Evolutionary conservation across 2,888 invertebrate genomes (phyloP).

Genomic region (Himalopsyche anomala): DNA sequence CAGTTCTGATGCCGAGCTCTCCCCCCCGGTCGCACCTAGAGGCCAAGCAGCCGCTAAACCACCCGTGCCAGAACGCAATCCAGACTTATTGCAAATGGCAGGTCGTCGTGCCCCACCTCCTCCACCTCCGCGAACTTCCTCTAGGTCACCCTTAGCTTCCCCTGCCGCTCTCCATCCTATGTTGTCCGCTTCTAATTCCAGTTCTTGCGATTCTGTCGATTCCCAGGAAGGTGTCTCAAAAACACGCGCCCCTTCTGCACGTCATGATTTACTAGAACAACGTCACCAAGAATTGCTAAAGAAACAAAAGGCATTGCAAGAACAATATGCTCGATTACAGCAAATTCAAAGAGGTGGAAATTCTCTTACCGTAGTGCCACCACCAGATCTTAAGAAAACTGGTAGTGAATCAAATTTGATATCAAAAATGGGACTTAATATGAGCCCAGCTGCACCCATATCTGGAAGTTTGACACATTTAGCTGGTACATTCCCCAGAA

Average conservation of each 20-base stretch:
- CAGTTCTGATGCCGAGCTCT: constrained; percentile 88
- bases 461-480: constrained; percentile 82
- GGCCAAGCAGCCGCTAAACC: constrained; percentile 81
- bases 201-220: constrained; percentile 86
- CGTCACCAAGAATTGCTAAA: constrained; percentile 92
- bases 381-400: constrained; percentile 87
- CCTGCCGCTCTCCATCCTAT: constrained; percentile 76
- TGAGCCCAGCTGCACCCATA: constrained; percentile 75
- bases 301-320: constrained; percentile 92
- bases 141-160: constrained; percentile 90
- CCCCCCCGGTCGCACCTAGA: constrained; percentile 83
- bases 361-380: constrained; percentile 79
- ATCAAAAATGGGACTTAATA: constrained; percentile 87
- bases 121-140: constrained; percentile 94
- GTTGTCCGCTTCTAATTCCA: constrained; percentile 75
- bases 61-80: constrained; percentile 89
- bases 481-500: constrained; percentile 71
- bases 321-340: constrained; percentile 93
- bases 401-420: constrained; percentile 92
- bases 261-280: constrained; percentile 88
- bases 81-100: constrained; percentile 85
- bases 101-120: constrained; percentile 90
- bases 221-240: constrained; percentile 78
- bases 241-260: constrained; percentile 67
- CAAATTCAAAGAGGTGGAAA: constrained; percentile 89